Percentiles rank a stretch among this genome's conserved stretches.
Conservation (phyloP, 64 coral and sea anemone genomes). For the Montipora efflorescens region DNA sequence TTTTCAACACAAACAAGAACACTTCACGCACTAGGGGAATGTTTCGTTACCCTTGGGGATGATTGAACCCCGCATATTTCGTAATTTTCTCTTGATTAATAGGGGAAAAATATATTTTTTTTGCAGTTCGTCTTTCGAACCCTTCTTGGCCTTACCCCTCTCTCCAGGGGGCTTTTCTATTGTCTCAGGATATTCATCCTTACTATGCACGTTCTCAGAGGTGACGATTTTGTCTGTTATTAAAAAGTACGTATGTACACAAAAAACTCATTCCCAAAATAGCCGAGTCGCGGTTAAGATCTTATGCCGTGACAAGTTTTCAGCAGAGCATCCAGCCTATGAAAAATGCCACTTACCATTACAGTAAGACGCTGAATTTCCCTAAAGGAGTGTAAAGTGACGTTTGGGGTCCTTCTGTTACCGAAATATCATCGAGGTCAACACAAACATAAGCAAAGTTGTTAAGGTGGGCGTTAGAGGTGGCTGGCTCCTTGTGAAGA, state of each 20-base stretch:
- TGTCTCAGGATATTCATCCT: conserved; percentile 36
- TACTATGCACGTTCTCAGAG: conserved; percentile 29
- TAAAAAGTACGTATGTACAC: conserved; percentile 62
- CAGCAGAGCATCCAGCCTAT: background rate
- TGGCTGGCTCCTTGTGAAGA: conserved; percentile 1
- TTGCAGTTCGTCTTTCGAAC: background rate
- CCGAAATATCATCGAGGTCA: background rate
- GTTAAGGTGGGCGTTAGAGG: conserved; percentile 3
- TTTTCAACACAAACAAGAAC: background rate
- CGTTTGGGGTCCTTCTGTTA: background rate
- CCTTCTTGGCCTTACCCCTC: background rate
- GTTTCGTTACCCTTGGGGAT: too few relatives aligned
- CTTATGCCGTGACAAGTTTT: conserved; percentile 11
- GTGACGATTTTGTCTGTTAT: conserved; percentile 57
- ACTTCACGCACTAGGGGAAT: background rate
- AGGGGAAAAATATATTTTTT: background rate
- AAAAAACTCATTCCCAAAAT: conserved; percentile 58
- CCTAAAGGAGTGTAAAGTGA: background rate
- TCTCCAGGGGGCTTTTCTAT: background rate
- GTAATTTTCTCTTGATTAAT: background rate
- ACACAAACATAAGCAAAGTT: conserved; percentile 2
- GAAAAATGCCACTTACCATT: background rate
- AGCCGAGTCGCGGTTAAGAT: conserved; percentile 35
- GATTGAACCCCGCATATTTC: background rate
- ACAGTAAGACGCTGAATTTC: background rate